Evolutionary conservation across 2,888 invertebrate species (phyloP).

Genomic region (Sinopyrophorus schimmeli): DNA sequence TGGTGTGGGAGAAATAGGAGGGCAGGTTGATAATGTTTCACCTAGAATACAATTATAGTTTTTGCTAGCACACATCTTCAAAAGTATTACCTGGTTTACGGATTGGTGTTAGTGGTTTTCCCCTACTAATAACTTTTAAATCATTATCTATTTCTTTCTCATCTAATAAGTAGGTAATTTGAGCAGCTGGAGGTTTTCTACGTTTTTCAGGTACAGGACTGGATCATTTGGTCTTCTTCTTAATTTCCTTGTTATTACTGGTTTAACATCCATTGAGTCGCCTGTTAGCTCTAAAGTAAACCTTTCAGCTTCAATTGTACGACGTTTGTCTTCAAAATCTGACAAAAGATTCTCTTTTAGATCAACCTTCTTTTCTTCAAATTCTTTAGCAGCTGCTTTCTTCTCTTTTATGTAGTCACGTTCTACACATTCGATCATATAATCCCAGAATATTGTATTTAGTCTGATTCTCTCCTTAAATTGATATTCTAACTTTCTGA

Average conservation of each 20-base stretch:
- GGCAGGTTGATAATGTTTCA: slow-evolving; percentile 45
- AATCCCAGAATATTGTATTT: slow-evolving; percentile 77
- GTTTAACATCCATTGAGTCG: slow-evolving; percentile 89
- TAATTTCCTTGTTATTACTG: slow-evolving; percentile 92
- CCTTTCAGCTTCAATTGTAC: slow-evolving; percentile 85
- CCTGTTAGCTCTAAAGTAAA: slow-evolving; percentile 87
- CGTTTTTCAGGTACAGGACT: slow-evolving; percentile 84
- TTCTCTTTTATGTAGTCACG: slow-evolving; percentile 86
- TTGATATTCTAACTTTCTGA: slow-evolving; percentile 80
- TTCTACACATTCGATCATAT: slow-evolving; percentile 84
- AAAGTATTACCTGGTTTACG: slow-evolving; percentile 55
- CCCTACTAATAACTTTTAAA: slow-evolving; percentile 74
- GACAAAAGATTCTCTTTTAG: slow-evolving; percentile 84
- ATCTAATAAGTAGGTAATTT: slow-evolving; percentile 84
- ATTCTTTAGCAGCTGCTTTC: slow-evolving; percentile 86
- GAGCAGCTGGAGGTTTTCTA: slow-evolving; percentile 80
- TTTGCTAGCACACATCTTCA: background rate
- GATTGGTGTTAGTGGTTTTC: slow-evolving; percentile 59
- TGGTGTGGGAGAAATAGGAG: slow-evolving; percentile 56
- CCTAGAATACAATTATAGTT: slow-evolving; percentile 15
- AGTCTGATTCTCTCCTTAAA: slow-evolving; percentile 78
- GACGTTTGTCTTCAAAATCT: slow-evolving; percentile 91
- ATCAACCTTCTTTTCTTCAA: slow-evolving; percentile 93
- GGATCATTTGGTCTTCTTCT: slow-evolving; percentile 93
- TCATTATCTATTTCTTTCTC: slow-evolving; percentile 89